Conservation (phyloP, 35 echinoderm and acorn worm species). For the Heliocidaris tuberculata region DNA sequence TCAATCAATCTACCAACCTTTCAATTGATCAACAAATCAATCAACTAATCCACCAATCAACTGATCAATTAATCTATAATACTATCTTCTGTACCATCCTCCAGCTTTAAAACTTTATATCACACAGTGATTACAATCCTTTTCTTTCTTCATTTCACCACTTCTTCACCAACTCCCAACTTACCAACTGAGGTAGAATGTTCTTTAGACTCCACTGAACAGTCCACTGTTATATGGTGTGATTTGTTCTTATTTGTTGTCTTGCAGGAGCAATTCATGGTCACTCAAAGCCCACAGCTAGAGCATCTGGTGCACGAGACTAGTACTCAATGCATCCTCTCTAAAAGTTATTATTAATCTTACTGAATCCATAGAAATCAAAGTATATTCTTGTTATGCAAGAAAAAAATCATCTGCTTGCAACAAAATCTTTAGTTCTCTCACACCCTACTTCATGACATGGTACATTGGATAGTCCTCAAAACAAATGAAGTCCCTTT, state of each 20-base stretch:
- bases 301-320: background rate
- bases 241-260: background rate
- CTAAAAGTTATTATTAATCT: background rate
- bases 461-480: background rate
- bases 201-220: slow-evolving; percentile 43
- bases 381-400: background rate
- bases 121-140: background rate
- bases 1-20: background rate
- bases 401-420: background rate
- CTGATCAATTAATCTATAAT: background rate
- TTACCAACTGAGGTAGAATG: slow-evolving; percentile 46
- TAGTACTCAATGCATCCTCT: background rate
- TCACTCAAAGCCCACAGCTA: background rate
- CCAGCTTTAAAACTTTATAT: too few species aligned
- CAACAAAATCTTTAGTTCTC: background rate
- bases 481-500: background rate
- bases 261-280: slow-evolving; percentile 35
- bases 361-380: background rate
- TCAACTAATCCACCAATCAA: background rate
- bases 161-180: background rate
- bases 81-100: too few species aligned
- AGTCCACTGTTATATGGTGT: slow-evolving; percentile 41
- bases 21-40: background rate
- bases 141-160: background rate
- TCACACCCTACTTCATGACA: background rate